A percentile compares a stretch with the other conserved stretches of the same genome.
Evolutionary conservation across 2,113 vertebrate genomes (phyloP).

Genomic region (Spea multiplicata): DNA sequence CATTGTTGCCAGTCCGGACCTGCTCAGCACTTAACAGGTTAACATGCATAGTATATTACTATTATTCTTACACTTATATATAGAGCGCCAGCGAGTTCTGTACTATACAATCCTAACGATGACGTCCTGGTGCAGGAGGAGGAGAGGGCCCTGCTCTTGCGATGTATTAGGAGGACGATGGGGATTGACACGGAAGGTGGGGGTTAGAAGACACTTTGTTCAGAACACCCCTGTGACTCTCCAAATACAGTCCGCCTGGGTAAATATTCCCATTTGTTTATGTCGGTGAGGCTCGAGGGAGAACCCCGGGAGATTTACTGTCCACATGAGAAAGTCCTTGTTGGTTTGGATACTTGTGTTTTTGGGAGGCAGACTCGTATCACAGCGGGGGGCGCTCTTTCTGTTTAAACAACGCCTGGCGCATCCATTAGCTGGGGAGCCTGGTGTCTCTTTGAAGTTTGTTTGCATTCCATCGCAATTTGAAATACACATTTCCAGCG

Average conservation of each 20-base stretch:
- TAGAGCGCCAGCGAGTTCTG: no score
- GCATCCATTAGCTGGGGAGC: constrained; percentile 43
- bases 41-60: no score
- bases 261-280: neutral
- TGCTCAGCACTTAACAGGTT: no score
- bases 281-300: neutral
- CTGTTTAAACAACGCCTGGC: constrained; percentile 36
- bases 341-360: constrained; percentile 5
- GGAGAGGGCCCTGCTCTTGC: no score
- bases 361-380: constrained; percentile 42
- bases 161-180: no score
- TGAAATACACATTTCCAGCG: constrained; percentile 33
- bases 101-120: no score
- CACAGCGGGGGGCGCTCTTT: constrained; percentile 42
- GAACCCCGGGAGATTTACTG: constrained; percentile 22
- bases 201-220: no score
- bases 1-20: no score
- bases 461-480: constrained; percentile 48
- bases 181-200: no score
- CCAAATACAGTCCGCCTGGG: neutral
- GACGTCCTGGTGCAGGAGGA: no score
- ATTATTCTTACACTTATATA: no score
- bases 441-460: constrained; percentile 54
- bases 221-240: no score
- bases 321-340: constrained; percentile 18